These are phyloP conservation scores for Drosophila nigricruria DNA, from an alignment of 2,888 invertebrate genomes.

Conservation along the genomic window DNA sequence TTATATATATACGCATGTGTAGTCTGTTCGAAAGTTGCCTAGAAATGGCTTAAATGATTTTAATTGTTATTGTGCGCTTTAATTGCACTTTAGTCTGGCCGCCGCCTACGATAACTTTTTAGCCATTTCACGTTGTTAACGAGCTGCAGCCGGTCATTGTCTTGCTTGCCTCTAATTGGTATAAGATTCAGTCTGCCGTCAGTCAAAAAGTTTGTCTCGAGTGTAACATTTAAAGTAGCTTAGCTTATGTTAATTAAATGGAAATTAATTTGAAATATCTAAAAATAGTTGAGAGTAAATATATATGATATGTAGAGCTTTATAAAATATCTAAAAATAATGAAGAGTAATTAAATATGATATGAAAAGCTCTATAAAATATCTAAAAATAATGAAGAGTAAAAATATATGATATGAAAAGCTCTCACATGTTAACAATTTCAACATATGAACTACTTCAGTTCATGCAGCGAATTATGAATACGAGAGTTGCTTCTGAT, in stretches of 20 bases:
- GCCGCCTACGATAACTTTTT: slow-evolving; percentile 42
- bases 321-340: not conserved
- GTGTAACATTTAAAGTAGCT: too few relatives aligned
- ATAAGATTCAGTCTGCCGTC: slow-evolving; percentile 33
- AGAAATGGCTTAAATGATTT: slow-evolving; percentile 72
- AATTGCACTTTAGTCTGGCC: slow-evolving; percentile 60
- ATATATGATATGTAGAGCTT: not conserved
- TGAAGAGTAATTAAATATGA: not conserved
- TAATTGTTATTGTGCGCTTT: slow-evolving; percentile 74
- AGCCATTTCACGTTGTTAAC: slow-evolving; percentile 38
- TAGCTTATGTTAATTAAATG: not conserved
- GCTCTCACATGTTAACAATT: not conserved
- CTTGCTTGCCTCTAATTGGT: slow-evolving; percentile 41
- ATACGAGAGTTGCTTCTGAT: not conserved
- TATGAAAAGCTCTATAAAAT: not conserved
- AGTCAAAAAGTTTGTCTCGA: slow-evolving; percentile 15
- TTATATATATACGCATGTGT: slow-evolving; percentile 10
- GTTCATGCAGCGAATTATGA: not conserved
- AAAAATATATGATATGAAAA: too few relatives aligned
- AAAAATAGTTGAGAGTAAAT: not conserved
- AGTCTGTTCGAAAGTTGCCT: slow-evolving; percentile 47
- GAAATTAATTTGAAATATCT: not conserved
- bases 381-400: not conserved
- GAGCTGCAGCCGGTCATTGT: slow-evolving; percentile 30
- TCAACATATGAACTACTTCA: not conserved